These are phyloP conservation scores for Lichenostomus cassidix DNA, from an alignment of 2,113 vertebrate genomes.

Conservation along the genomic window DNA sequence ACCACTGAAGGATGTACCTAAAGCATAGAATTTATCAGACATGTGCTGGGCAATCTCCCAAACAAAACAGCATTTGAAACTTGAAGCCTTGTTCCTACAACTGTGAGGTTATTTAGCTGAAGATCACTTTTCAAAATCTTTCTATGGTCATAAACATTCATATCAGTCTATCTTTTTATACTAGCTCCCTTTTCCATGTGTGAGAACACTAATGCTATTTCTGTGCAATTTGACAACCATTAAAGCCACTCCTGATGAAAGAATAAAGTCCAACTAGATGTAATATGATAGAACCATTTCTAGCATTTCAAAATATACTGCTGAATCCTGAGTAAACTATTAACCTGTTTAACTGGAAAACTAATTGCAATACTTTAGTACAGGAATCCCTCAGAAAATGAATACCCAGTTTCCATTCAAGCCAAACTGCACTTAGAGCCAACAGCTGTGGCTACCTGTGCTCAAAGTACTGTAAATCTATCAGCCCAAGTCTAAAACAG, in stretches of 20 bases:
- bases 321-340: neutral
- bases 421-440: neutral
- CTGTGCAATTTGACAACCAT: neutral
- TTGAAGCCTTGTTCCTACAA: neutral
- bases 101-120: neutral
- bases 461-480: neutral
- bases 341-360: neutral
- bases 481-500: neutral
- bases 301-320: neutral
- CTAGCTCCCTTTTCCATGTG: neutral
- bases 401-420: neutral
- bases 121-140: neutral
- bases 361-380: neutral
- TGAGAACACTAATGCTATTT: neutral
- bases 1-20: neutral
- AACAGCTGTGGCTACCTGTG: neutral
- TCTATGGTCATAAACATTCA: neutral
- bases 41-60: neutral
- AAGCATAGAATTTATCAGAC: neutral
- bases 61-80: neutral
- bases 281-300: neutral
- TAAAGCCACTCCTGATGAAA: neutral
- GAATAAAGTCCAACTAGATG: conserved; percentile 13
- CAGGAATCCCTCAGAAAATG: neutral
- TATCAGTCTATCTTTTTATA: neutral